Evolutionary conservation across 1,140 invertebrate genomes (phyloP), one percentile per base, ranked within the genome.

Genomic region (Panulirus ornatus): DNA sequence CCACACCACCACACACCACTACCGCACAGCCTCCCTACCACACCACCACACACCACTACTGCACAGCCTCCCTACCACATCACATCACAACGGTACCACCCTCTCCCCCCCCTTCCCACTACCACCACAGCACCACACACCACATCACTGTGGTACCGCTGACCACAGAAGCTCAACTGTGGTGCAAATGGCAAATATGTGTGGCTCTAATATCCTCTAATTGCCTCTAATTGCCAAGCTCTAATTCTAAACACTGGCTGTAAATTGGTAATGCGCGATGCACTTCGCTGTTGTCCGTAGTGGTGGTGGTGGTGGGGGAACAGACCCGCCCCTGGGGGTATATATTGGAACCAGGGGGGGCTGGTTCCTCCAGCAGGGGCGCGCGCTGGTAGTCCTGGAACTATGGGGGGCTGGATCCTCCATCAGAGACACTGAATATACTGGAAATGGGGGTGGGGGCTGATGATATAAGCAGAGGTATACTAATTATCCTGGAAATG

Each of bases 201-300:
- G 84, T 85, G 79, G 51, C 27, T 75, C 47, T 85, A 85, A 85
- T 75, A 54, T 42, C 71, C 44, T 85, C 84, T 85, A 85, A 85
- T 75, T 75, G 70, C 71, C 44, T 85, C 84, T 85, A 85, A 85
- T 85, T 75, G 84, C 34, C 44, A 11, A 34, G 30, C 84, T 85
- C 84, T 85, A 85, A 85, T 85, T 73, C 84, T 85, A 85, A 85
- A 85, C 84, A n/a, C 70, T 40, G 44, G 70, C 84, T 85, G 70
- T 85, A 85, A 85, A 85, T 85, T 36, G 84, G 22, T 85, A 85
- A 85, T 85, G 84, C 76, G 84, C 54, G 84, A 75, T 85, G 71
- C 79, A 30, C 38, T 30, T 8, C 44, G 71, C 66, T 75, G 54
- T 75, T 73, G 75, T 36, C 84, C 36, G 84, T 36, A 14, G 36